A percentile compares a stretch with the other conserved stretches of the same genome.
phyloP scores from a whole-genome alignment of 2,797 vertebrate genomes.

The Crocidura indochinensis region DNA sequence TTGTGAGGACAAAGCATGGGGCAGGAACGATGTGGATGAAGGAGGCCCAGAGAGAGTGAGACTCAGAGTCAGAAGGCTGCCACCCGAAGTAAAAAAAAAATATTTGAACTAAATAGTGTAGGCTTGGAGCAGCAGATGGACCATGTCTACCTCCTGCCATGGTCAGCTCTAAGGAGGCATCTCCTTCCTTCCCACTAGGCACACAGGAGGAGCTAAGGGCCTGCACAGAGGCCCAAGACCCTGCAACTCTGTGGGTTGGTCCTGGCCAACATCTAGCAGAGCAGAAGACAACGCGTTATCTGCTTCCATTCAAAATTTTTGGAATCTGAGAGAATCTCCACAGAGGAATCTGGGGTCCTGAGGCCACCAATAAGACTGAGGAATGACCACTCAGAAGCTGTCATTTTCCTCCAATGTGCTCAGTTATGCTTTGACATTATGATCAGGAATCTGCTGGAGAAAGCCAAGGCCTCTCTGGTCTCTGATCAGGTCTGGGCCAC shows the following conservation, averaged over 20 bases:
- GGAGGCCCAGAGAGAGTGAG: background rate
- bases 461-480: constrained; percentile 3
- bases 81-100: background rate
- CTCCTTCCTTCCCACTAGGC: no score
- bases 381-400: background rate
- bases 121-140: no score
- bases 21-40: background rate
- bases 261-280: background rate
- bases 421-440: constrained; percentile 45
- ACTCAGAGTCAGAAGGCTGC: background rate
- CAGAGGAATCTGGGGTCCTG: background rate
- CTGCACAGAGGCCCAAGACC: no score
- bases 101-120: constrained; percentile 17
- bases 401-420: background rate
- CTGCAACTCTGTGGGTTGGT: no score
- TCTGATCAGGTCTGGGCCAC: constrained; percentile 38
- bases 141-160: no score
- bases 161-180: no score
- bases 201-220: no score
- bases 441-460: constrained; percentile 18
- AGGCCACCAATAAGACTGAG: background rate
- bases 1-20: background rate
- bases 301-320: background rate
- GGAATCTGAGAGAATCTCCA: background rate
- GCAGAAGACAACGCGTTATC: background rate